Conservation (phyloP, 2,113 vertebrate species). For the Strix uralensis region DNA sequence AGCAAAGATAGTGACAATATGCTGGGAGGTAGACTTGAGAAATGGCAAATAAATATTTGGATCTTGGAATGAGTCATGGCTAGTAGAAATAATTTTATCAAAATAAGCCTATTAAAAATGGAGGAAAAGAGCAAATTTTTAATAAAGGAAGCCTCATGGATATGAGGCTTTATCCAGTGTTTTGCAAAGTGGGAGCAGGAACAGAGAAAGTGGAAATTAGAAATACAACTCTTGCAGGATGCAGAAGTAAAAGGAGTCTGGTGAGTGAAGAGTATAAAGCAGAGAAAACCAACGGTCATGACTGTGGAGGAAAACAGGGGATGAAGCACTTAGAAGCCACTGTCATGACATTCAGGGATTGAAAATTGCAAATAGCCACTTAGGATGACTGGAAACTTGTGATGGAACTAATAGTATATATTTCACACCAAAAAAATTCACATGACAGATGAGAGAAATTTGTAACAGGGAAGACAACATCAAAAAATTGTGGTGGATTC, state of each 20-base stretch:
- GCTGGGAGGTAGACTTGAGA: not conserved
- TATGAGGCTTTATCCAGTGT: not conserved
- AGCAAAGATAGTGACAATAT: not conserved
- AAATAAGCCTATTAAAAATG: not conserved
- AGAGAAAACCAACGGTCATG: not conserved
- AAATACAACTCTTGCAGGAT: not conserved
- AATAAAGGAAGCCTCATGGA: not conserved
- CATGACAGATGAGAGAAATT: not conserved
- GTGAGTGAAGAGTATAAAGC: not conserved
- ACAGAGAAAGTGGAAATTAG: not conserved
- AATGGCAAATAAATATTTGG: not conserved
- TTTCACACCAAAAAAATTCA: not conserved
- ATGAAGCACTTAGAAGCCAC: not conserved
- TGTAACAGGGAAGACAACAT: not conserved
- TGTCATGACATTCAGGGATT: not conserved
- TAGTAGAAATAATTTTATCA: not conserved
- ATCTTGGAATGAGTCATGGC: not conserved
- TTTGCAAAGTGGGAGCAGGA: not conserved
- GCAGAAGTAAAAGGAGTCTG: not conserved
- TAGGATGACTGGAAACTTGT: not conserved
- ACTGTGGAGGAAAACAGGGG: not conserved
- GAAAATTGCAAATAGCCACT: not conserved
- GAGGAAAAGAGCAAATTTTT: not conserved
- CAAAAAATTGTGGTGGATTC: not conserved
- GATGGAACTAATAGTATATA: not conserved